Conservation (phyloP, 2,888 invertebrate genomes). For the Microplitis deprimator region DNA sequence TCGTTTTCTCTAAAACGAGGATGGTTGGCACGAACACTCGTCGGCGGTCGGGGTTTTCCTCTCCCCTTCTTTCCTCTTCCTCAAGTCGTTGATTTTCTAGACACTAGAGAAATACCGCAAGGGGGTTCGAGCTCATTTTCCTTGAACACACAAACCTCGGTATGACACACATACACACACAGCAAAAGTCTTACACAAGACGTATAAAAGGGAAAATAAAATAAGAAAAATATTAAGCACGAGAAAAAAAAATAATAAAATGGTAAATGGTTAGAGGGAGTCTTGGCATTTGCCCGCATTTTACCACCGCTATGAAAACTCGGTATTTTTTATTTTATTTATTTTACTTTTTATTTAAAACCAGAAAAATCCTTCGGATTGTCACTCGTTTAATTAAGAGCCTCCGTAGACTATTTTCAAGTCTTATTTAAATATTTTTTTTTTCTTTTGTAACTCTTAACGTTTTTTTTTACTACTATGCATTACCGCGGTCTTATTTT, state of each 20-base stretch:
- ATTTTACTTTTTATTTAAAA: conserved; percentile 27
- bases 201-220: neutral
- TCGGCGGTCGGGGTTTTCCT: conserved; percentile 17
- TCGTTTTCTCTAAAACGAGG: conserved; percentile 15
- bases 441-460: conserved; percentile 8
- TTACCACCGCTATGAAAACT: conserved; percentile 28
- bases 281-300: conserved; percentile 37
- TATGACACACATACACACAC: conserved; percentile 14
- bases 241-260: conserved; percentile 22
- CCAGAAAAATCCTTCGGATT: conserved; percentile 26
- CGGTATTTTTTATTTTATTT: conserved; percentile 28
- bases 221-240: conserved; percentile 12
- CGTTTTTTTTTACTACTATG: neutral
- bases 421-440: conserved; percentile 18
- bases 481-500: neutral
- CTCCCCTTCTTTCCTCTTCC: neutral
- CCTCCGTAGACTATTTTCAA: conserved; percentile 29
- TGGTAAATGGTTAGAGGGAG: conserved; percentile 12
- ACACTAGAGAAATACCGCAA: conserved; percentile 1
- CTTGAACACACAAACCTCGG: conserved; percentile 39
- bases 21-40: conserved; percentile 41
- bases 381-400: conserved; percentile 47
- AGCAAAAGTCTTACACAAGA: neutral
- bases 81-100: neutral
- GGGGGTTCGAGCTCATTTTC: conserved; percentile 44